phyloP scores from a whole-genome alignment of 2,888 invertebrate genomes.

The Lymantria dispar region DNA sequence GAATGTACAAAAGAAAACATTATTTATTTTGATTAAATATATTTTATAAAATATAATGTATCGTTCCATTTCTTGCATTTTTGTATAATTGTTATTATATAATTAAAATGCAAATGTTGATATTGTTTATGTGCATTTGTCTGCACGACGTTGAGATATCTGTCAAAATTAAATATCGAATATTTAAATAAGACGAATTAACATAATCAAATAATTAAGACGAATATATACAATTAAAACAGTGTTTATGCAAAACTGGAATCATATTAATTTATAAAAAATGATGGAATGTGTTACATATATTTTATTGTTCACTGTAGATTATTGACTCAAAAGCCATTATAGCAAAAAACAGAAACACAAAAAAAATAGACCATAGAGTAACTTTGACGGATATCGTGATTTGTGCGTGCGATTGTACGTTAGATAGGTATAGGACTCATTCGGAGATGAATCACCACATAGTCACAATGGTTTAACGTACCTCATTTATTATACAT shows the following conservation, averaged over 20 bases:
- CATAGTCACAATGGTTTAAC: conserved; percentile 78
- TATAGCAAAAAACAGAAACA: too few relatives aligned
- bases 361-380: too few relatives aligned
- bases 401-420: conserved; percentile 39
- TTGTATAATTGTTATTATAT: conserved; percentile 76
- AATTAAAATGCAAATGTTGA: conserved; percentile 66
- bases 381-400: conserved; percentile 32
- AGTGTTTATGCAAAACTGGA: background rate
- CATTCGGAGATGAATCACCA: conserved; percentile 52
- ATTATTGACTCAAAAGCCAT: too few relatives aligned
- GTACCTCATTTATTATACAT: conserved; percentile 78
- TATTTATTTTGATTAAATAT: conserved; percentile 63
- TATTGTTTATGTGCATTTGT: conserved; percentile 48
- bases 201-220: background rate
- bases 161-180: conserved; percentile 12
- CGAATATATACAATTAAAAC: too few relatives aligned
- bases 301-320: too few relatives aligned
- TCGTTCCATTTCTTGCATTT: conserved; percentile 79
- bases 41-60: conserved; percentile 50
- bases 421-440: conserved; percentile 31
- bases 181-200: background rate
- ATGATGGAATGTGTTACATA: background rate
- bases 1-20: conserved; percentile 56
- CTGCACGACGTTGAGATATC: conserved; percentile 20
- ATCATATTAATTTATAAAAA: background rate